These are phyloP conservation scores for Iselma pallidipennis DNA, from an alignment of 2,888 invertebrate genomes.

Conservation along the genomic window DNA sequence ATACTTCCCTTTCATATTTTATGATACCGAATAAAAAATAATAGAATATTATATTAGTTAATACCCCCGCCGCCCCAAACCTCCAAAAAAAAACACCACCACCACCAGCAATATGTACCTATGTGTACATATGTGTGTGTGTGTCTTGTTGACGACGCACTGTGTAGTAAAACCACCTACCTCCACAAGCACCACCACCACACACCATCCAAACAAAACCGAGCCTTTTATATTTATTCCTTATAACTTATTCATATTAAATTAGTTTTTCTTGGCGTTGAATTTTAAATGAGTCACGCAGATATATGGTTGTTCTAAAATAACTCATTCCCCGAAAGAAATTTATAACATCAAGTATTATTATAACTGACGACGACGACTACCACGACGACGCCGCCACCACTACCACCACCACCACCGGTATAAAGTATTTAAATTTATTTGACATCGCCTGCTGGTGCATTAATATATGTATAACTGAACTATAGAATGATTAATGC, in stretches of 20 bases:
- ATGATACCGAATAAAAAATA: conserved; percentile 53
- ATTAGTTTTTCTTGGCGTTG: conserved; percentile 56
- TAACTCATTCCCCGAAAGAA: conserved; percentile 50
- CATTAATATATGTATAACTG: conserved; percentile 31
- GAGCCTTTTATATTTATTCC: conserved; percentile 55
- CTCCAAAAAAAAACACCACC: conserved; percentile 21
- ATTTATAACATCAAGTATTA: conserved; percentile 50
- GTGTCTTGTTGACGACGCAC: background rate
- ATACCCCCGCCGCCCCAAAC: conserved; percentile 48
- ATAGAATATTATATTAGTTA: conserved; percentile 59
- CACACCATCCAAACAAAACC: conserved; percentile 8
- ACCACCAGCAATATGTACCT: background rate
- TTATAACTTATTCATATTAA: conserved; percentile 58
- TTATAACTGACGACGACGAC: conserved; percentile 30
- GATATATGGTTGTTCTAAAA: conserved; percentile 49
- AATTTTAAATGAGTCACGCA: conserved; percentile 55
- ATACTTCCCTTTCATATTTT: conserved; percentile 51
- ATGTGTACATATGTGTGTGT: background rate
- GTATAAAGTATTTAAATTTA: conserved; percentile 51
- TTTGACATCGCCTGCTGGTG: conserved; percentile 40
- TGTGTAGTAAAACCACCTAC: background rate
- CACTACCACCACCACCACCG: conserved; percentile 28
- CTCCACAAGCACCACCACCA: background rate
- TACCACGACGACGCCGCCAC: conserved; percentile 29
- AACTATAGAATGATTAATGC: conserved; percentile 28